These are phyloP conservation scores for Tragulus kanchil DNA, from an alignment of 2,113 vertebrate genomes.

Conservation along the genomic window DNA sequence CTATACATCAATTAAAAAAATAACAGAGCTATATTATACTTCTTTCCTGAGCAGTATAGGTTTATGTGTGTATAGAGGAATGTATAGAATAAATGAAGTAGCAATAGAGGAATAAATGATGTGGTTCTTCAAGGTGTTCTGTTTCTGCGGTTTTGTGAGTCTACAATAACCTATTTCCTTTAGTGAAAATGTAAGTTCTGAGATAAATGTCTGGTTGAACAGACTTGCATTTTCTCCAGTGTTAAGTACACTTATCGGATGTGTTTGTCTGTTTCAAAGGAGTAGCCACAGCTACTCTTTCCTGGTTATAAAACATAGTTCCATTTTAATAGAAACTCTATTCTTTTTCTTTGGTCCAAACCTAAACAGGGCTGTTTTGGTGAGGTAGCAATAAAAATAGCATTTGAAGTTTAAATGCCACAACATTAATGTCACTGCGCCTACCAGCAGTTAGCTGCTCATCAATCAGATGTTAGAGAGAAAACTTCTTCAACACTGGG, in stretches of 20 bases:
- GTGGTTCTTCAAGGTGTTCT: neutral
- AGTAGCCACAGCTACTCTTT: neutral
- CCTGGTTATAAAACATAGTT: neutral
- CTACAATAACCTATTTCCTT: neutral
- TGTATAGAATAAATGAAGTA: neutral
- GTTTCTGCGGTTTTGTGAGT: neutral
- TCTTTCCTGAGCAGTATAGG: neutral
- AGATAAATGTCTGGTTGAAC: slow-evolving; percentile 19
- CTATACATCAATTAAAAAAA: neutral
- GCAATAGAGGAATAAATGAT: slow-evolving; percentile 9
- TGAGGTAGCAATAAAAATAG: neutral
- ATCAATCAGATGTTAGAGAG: neutral
- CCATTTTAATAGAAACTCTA: neutral
- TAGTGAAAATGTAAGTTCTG: slow-evolving; percentile 16
- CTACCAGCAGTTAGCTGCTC: neutral
- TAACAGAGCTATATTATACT: neutral
- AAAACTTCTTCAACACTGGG: neutral
- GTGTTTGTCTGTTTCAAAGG: slow-evolving; percentile 9
- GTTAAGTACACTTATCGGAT: neutral
- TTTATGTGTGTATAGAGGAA: neutral
- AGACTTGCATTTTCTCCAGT: neutral
- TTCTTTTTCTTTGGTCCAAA: slow-evolving; percentile 24
- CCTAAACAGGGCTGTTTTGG: neutral
- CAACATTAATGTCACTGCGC: neutral
- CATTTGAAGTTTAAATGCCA: neutral